phyloP scores from a whole-genome alignment of 2,113 vertebrate species.

The Candoia aspera region DNA sequence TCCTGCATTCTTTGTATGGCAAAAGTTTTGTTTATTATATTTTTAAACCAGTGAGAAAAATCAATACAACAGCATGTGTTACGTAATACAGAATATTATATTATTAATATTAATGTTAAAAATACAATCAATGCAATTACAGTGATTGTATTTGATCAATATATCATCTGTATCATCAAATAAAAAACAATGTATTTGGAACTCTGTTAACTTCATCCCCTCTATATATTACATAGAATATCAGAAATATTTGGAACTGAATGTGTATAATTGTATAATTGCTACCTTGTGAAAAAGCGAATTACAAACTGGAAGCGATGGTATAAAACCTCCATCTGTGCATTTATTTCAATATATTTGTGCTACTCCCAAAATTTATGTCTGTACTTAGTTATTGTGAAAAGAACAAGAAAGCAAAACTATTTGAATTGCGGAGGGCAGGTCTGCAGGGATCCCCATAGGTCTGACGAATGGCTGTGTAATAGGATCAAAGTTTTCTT shows the following conservation, averaged over 20 bases:
- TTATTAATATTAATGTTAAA: not conserved
- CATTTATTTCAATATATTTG: not conserved
- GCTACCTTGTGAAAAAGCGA: too few relatives aligned
- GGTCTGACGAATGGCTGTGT: not conserved
- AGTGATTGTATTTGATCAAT: not conserved
- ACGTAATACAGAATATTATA: not conserved
- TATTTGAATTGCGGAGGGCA: not conserved
- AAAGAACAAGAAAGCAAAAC: not conserved
- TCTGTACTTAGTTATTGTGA: not conserved
- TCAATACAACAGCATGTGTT: not conserved
- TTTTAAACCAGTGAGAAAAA: not conserved
- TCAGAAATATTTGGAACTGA: not conserved
- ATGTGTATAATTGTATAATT: not conserved
- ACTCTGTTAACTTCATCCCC: not conserved
- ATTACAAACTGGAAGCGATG: too few relatives aligned
- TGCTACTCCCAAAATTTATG: not conserved
- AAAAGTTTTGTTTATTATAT: not conserved
- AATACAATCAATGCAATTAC: not conserved
- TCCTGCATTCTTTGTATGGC: conserved; percentile 8
- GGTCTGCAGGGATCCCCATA: not conserved
- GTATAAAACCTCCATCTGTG: not conserved
- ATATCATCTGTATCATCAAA: conserved; percentile 18
- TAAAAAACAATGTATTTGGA: not conserved
- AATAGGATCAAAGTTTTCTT: not conserved
- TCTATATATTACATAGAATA: not conserved